Evolutionary conservation across 35 echinoderm and acorn worm species (phyloP).

Genomic region (Lytechinus pictus): DNA sequence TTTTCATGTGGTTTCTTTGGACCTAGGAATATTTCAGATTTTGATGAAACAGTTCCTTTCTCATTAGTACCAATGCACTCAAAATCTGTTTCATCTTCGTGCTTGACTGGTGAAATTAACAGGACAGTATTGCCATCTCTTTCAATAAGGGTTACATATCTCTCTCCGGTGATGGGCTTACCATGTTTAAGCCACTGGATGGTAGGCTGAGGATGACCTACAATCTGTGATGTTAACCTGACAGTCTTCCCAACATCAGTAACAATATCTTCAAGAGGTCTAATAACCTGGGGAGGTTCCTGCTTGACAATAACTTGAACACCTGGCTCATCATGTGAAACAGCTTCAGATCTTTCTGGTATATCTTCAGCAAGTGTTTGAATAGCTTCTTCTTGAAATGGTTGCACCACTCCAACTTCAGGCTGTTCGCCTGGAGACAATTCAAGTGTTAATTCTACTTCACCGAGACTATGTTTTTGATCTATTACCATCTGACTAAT

Average conservation of each 20-base stretch:
- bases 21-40: conserved; percentile 59
- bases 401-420: conserved; percentile 49
- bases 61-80: conserved; percentile 63
- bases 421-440: conserved; percentile 44
- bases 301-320: conserved; percentile 60
- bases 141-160: conserved; percentile 65
- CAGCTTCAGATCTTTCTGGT: conserved; percentile 47
- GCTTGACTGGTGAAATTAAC: conserved; percentile 74
- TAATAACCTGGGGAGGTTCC: conserved; percentile 65
- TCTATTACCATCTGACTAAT: conserved; percentile 37
- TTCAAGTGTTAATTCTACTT: conserved; percentile 46
- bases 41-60: conserved; percentile 57
- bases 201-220: conserved; percentile 76
- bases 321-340: conserved; percentile 31
- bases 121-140: conserved; percentile 82
- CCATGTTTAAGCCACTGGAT: conserved; percentile 85
- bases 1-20: conserved; percentile 57
- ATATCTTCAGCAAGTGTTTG: conserved; percentile 44
- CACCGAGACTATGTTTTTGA: conserved; percentile 43
- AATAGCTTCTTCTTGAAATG: conserved; percentile 42
- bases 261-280: conserved; percentile 80
- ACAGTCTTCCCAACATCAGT: conserved; percentile 69
- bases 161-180: conserved; percentile 65
- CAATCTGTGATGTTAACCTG: conserved; percentile 67
- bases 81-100: conserved; percentile 86